phyloP scores from a whole-genome alignment of 2,797 vertebrate genomes.

The Poeciliopsis paucimaculata region DNA sequence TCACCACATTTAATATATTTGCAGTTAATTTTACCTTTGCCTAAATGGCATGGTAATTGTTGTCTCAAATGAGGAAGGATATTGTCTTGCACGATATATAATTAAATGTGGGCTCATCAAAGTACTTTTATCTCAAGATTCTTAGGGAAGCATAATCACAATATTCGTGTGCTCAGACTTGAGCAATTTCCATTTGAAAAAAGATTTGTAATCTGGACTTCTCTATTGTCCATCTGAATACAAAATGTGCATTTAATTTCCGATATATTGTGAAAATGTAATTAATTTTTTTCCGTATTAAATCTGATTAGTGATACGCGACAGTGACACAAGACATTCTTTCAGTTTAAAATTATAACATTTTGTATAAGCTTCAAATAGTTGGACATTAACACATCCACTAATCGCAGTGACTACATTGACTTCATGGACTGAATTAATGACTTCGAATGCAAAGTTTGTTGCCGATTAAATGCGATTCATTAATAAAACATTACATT shows the following conservation, averaged over 20 bases:
- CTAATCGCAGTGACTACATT: not conserved
- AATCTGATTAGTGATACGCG: not conserved
- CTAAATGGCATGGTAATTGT: constrained; percentile 45
- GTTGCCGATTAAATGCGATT: not conserved
- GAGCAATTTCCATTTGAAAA: constrained; percentile 23
- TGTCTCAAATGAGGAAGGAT: constrained; percentile 25
- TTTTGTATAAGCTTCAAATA: not conserved
- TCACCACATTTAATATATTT: constrained; percentile 39
- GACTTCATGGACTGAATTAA: not conserved
- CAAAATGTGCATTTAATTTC: constrained; percentile 7
- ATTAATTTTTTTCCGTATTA: not conserved
- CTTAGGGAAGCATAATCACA: constrained; percentile 19
- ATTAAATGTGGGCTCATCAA: constrained; percentile 31
- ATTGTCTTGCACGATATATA: constrained; percentile 32
- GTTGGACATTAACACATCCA: not conserved
- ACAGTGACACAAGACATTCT: not conserved
- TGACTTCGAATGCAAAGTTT: not conserved
- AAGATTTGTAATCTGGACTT: constrained; percentile 27
- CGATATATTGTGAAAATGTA: not conserved
- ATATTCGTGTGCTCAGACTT: constrained; percentile 28
- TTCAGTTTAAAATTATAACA: not conserved
- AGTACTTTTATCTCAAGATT: constrained; percentile 29
- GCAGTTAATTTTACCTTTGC: constrained; percentile 49
- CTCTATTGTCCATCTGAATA: constrained; percentile 18
- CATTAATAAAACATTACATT: not conserved